Evolutionary conservation across 2,797 vertebrate genomes (phyloP).

Genomic region (Sternotherus odoratus): DNA sequence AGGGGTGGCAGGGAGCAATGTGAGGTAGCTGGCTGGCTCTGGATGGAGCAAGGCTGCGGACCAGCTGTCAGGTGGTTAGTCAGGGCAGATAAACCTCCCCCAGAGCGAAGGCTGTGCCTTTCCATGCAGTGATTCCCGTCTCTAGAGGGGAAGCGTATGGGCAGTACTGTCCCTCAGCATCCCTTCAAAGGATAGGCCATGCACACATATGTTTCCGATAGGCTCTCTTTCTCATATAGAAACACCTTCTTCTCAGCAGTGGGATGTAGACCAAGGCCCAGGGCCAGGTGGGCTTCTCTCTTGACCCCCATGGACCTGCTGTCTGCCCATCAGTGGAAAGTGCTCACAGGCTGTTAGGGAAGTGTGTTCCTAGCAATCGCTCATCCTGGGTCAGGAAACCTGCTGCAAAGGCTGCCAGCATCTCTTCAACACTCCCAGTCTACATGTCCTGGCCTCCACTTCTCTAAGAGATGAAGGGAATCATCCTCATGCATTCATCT

Average conservation of each 20-base stretch:
- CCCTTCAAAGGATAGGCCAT: not conserved
- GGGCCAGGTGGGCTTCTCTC: not conserved
- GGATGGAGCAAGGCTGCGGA: not conserved
- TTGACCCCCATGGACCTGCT: not conserved
- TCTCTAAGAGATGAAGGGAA: not conserved
- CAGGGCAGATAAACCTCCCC: not conserved
- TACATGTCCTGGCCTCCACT: not conserved
- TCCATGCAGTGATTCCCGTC: not conserved
- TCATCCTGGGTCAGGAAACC: not conserved
- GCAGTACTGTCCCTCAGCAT: not conserved
- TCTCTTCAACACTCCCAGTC: not conserved
- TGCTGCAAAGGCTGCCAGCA: not conserved
- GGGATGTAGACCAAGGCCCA: fast-evolving
- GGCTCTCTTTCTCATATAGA: not conserved
- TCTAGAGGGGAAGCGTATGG: not conserved
- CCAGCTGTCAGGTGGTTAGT: not conserved
- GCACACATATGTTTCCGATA: not conserved
- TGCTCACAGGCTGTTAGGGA: not conserved
- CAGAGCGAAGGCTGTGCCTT: not conserved
- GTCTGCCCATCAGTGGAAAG: not conserved
- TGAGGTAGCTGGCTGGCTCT: not conserved
- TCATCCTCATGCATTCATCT: not conserved
- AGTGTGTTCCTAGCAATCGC: not conserved
- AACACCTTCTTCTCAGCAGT: not conserved
- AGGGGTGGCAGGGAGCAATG: too few species aligned